Conservation (phyloP, 2,113 vertebrate genomes). For the Cyprinodon variegatus region DNA sequence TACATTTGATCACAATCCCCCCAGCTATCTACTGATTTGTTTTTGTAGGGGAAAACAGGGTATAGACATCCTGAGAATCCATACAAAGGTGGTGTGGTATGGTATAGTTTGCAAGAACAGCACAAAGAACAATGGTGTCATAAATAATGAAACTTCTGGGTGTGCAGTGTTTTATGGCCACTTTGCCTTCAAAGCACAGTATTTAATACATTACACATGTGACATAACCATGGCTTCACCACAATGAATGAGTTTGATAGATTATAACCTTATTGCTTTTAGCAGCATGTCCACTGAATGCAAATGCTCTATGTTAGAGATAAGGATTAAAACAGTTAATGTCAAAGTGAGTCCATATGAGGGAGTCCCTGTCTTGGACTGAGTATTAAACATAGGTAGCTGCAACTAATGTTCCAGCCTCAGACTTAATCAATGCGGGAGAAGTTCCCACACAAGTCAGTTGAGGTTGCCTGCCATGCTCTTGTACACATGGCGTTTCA, state of each 20-base stretch:
- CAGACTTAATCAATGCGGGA: slow-evolving; percentile 47
- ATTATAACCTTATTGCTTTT: slow-evolving; percentile 77
- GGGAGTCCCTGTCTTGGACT: slow-evolving; percentile 38
- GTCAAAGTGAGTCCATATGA: slow-evolving; percentile 40
- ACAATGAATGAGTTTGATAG: slow-evolving; percentile 54
- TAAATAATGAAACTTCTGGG: slow-evolving; percentile 39
- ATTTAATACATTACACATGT: slow-evolving; percentile 42
- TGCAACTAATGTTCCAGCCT: slow-evolving; percentile 48
- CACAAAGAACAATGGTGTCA: slow-evolving; percentile 44
- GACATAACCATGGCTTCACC: slow-evolving; percentile 50
- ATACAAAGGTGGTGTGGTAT: slow-evolving; percentile 51
- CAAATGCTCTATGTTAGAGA: slow-evolving; percentile 68
- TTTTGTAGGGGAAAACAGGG: slow-evolving; percentile 40
- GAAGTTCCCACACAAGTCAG: slow-evolving; percentile 38
- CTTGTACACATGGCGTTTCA: slow-evolving; percentile 48
- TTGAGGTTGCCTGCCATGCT: slow-evolving; percentile 47
- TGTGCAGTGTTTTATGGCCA: slow-evolving; percentile 58
- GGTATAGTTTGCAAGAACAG: slow-evolving; percentile 43
- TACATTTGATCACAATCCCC: slow-evolving; percentile 14
- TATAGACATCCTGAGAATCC: slow-evolving; percentile 70
- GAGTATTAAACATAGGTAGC: slow-evolving; percentile 56
- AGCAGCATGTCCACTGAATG: slow-evolving; percentile 65
- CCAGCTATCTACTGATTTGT: slow-evolving; percentile 32
- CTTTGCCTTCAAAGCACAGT: slow-evolving; percentile 50
- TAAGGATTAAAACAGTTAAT: slow-evolving; percentile 56